Percentiles rank a stretch among this genome's conserved stretches.
phyloP scores from a whole-genome alignment of 2,797 vertebrate species.

The Halcyon smyrnensis region DNA sequence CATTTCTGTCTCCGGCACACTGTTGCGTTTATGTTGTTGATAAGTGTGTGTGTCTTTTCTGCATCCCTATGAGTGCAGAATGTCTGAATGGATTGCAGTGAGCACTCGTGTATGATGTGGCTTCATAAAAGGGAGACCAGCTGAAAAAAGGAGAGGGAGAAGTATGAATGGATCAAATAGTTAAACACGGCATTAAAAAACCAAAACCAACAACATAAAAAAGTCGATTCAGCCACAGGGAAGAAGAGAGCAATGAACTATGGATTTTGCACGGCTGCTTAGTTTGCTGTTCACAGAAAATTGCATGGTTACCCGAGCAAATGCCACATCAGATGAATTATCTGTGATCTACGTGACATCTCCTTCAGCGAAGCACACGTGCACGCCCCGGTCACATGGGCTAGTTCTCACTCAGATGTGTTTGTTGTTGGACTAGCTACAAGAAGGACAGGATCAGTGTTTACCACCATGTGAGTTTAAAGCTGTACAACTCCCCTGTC shows the following conservation, averaged over 20 bases:
- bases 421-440: neutral
- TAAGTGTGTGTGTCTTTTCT: neutral
- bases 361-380: neutral
- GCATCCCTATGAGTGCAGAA: neutral
- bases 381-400: neutral
- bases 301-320: neutral
- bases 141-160: neutral
- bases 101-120: neutral
- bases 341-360: conserved; percentile 18
- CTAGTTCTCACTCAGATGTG: neutral
- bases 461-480: neutral
- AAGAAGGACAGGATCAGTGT: neutral
- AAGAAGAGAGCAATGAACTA: conserved; percentile 13
- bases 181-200: neutral
- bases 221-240: neutral
- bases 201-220: neutral
- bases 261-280: conserved; percentile 1
- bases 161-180: conserved; percentile 41
- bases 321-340: conserved; percentile 49
- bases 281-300: neutral
- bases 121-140: neutral
- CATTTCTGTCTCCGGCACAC: rapidly evolving
- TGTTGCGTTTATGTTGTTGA: neutral
- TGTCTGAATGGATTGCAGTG: neutral
- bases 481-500: neutral